These are phyloP conservation scores for Onychorhynchus coronatus DNA, from an alignment of 2,113 vertebrate species.

Conservation along the genomic window DNA sequence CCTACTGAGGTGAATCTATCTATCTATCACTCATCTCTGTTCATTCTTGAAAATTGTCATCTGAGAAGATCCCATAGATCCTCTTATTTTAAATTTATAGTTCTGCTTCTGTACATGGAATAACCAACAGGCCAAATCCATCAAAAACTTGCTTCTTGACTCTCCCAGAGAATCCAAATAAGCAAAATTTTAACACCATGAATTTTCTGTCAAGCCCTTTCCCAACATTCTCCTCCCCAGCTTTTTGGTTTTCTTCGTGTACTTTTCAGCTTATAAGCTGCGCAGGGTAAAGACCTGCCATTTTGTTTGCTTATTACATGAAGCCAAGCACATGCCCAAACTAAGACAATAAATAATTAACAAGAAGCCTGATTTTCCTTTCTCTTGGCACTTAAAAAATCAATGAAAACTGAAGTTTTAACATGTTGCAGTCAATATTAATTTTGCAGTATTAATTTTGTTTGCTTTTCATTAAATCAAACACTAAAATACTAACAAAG, in stretches of 20 bases:
- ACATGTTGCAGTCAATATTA: not conserved
- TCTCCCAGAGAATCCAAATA: not conserved
- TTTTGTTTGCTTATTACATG: not conserved
- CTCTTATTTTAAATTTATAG: not conserved
- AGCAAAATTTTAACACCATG: not conserved
- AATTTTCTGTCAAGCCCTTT: conserved; percentile 1
- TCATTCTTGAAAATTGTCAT: not conserved
- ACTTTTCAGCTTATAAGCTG: not conserved
- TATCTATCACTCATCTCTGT: not conserved
- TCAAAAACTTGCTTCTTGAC: not conserved
- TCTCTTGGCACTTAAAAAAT: not conserved
- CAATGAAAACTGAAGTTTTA: not conserved
- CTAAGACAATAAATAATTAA: not conserved
- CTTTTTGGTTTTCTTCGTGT: not conserved
- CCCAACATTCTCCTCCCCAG: not conserved
- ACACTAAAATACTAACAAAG: not conserved
- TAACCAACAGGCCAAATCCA: not conserved
- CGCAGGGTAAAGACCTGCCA: not conserved
- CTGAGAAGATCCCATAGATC: not conserved
- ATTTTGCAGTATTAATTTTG: not conserved
- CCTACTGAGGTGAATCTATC: not conserved
- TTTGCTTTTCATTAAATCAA: not conserved
- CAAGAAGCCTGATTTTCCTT: not conserved
- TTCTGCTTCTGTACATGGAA: not conserved
- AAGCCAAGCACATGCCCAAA: not conserved